These are phyloP conservation scores for Drosophila neocordata DNA, from an alignment of 1,140 invertebrate genomes.

Conservation along the genomic window DNA sequence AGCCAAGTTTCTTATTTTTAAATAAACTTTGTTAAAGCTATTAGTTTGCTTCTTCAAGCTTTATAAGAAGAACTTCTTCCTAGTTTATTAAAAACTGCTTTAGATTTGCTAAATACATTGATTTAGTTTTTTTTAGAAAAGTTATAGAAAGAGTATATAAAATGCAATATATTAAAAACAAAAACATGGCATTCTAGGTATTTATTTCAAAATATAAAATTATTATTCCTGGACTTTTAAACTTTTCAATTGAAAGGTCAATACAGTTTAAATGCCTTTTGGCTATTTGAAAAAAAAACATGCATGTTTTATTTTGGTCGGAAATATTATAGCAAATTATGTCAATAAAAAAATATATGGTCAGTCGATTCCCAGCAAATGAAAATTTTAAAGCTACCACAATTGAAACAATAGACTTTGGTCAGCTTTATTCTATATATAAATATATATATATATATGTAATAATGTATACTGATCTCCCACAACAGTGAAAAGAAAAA, in stretches of 20 bases:
- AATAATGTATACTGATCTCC: conserved; percentile 37
- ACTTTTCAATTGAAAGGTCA: not conserved
- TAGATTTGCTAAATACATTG: no score
- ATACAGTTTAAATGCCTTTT: not conserved
- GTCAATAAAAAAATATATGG: not conserved
- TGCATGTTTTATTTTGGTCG: no score
- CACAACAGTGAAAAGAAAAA: conserved; percentile 18
- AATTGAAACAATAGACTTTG: not conserved
- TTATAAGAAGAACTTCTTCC: no score
- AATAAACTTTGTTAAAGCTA: no score
- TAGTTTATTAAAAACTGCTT: no score
- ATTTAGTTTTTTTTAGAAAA: no score
- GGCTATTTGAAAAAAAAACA: not conserved
- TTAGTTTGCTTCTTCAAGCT: no score
- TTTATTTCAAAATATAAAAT: not conserved
- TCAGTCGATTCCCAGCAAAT: not conserved
- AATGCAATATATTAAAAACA: not conserved
- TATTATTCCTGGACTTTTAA: not conserved
- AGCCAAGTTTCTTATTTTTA: no score
- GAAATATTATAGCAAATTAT: no score
- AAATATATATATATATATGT: conserved; percentile 27
- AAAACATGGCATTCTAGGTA: not conserved
- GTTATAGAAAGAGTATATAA: not conserved
- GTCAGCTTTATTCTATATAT: not conserved
- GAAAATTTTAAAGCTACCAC: not conserved